phyloP scores from a whole-genome alignment of 2,797 vertebrate genomes.

The Manis pentadactyla region DNA sequence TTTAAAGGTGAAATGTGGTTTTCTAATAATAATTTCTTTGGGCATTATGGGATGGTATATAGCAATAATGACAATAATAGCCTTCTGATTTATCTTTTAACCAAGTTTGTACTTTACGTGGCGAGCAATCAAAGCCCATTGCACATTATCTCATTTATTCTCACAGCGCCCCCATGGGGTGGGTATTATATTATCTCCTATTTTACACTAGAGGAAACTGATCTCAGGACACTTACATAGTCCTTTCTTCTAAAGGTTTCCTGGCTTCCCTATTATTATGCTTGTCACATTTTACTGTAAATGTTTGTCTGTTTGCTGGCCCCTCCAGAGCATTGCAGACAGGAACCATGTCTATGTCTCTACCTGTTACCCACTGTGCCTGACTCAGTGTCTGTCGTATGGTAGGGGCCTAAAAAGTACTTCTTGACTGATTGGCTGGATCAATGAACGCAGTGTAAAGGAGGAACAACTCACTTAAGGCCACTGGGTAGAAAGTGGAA shows the following conservation, averaged over 20 bases:
- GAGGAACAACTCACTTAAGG: background rate
- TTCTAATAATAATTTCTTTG: conserved; percentile 35
- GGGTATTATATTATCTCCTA: background rate
- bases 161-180: background rate
- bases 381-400: background rate
- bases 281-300: background rate
- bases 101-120: background rate
- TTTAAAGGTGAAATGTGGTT: conserved; percentile 16
- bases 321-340: background rate
- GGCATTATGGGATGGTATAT: background rate
- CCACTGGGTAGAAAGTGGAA: background rate
- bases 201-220: background rate
- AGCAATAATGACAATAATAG: conserved; percentile 35
- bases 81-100: background rate
- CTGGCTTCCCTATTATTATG: background rate
- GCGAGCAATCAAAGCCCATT: background rate
- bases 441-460: background rate
- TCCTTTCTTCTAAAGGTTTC: background rate
- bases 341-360: background rate
- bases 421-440: background rate
- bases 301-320: background rate
- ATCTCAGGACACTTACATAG: background rate
- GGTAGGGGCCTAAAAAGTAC: background rate
- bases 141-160: background rate
- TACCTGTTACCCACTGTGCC: background rate